Base-by-base conservation (phyloP, 1,140 invertebrate species). In the Papilio xuthus region DNA sequence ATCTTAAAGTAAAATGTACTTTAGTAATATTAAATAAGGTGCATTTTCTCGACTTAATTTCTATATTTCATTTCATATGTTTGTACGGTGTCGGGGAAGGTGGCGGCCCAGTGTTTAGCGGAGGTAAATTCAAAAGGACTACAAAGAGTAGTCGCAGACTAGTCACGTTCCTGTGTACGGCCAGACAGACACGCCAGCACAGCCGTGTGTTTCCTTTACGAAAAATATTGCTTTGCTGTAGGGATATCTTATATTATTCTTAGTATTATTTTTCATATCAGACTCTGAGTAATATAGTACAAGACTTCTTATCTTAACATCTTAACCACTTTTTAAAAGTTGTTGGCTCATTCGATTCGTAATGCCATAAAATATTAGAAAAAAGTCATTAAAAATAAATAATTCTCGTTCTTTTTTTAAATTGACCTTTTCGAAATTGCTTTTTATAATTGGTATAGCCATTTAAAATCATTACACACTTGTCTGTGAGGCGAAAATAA, bases 51-150 rank as follows among this genome's bases (percentile, higher is more conserved):
- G 74, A 20, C 20, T 76, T 76, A 63, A 76, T 63, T 76, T 63
- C 28, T 63, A 63, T 63, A 76, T 76, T 63, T 76, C 32, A 63
- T 60, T 60, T 76, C 18, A 41, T n/a, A 76, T 42, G 32, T 63
- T 76, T 42, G 60, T 44, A 73, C 71, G 23, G 53, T 20, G 53
- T 63, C 56, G 23, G 53, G n/a, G 32, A 42, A 76, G 74, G 74
- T 76, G 74, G 74, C 74, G 32, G 37, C 56, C 37, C 18, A 37
- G 74, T 76, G 18, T 76, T 73, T 50, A 73, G 20, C 32, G 37
- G 15, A 67, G 42, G 53, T 60, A 42, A 76, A 76, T 76, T 76
- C 74, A 60, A 76, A 76, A 76, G 41, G 74, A 63, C 74, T 37
- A 76, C 74, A 63, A 76, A 76, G 74, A 60, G 74, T 23, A 26